Evolutionary conservation across 2,888 invertebrate genomes (phyloP), one percentile per base, ranked within the genome.

Genomic region (Temnothorax ravouxi): DNA sequence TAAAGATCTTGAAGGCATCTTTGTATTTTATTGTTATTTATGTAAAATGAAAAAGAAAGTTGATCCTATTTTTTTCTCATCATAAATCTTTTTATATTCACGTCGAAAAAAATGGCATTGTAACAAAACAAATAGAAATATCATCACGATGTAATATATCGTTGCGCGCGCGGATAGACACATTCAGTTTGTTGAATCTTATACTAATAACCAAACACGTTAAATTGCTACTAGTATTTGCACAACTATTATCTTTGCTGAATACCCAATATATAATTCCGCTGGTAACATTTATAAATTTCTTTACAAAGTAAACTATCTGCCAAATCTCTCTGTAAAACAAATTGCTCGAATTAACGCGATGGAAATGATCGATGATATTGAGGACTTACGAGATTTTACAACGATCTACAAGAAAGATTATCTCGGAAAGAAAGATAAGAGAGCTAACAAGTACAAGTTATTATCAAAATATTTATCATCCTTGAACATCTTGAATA

Each of bases 301-400:
- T 34, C 15, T 50, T 5, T 47, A 34, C 2, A 34, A 21, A 61
- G 11, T 52, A 44, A 41, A n/a, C 29, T n/a, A 29, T 13, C 9
- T 13, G 38, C 4, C 18, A 59, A 59, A 79, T 34, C 29, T 54
- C 18, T n/a, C 15, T 15, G 21, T 5, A 38, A 41, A 44, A 56
- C 25, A 2, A 54, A n/a, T 3, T 29, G 41, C 6, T 54, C 52
- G 29, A 66, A 15, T 44, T 44, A 56, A 79, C 11, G 2, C 6
- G 13, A 47, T 69, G 76, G 76, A 76, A 76, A 92, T 94, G 92
- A 69, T 92, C 41, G 75, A 92, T 3, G 93, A 93, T 62, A 75
- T 88, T 9, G 93, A 92, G 2, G 93, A 94, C 64, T 90, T 85
- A n/a, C 90, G 93, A 13, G 91, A 94, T 64, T 94, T 94, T n/a